Percentiles rank a stretch among this genome's conserved stretches.
These are phyloP conservation scores for Climacteris rufus DNA, from an alignment of 2,113 vertebrate species.

Conservation along the genomic window DNA sequence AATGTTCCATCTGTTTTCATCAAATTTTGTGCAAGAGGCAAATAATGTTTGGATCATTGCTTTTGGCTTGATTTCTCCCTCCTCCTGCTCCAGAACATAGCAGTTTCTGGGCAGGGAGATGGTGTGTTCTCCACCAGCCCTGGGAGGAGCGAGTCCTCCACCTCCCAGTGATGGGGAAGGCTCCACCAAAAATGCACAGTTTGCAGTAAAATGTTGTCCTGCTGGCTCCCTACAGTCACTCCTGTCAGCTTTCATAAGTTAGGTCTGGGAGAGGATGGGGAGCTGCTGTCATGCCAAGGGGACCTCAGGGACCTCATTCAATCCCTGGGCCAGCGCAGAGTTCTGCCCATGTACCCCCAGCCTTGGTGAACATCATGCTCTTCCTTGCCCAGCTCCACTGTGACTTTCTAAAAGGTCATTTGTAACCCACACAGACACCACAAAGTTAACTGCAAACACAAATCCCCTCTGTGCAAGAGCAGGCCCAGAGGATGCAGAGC, in stretches of 20 bases:
- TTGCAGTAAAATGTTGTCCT: background rate
- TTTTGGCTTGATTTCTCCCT: conserved; percentile 6
- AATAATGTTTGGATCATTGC: conserved; percentile 9
- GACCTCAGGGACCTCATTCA: background rate
- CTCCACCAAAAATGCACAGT: background rate
- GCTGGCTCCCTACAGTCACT: background rate
- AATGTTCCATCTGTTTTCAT: conserved; percentile 31
- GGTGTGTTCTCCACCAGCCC: background rate
- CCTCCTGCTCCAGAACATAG: background rate
- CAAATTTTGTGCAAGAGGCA: conserved; percentile 17
- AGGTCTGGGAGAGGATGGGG: background rate
- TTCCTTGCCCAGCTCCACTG: background rate
- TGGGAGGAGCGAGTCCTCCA: accelerated
- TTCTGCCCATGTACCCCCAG: background rate
- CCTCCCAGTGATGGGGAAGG: background rate
- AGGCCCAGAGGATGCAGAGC: background rate
- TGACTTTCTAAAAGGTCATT: background rate
- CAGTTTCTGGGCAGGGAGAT: background rate
- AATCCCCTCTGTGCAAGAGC: background rate
- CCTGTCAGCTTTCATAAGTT: background rate
- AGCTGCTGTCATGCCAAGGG: background rate
- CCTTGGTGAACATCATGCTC: background rate
- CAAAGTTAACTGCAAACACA: background rate
- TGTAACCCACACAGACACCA: background rate
- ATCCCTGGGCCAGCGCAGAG: background rate